These are phyloP conservation scores for Scaptodrosophila latifasciaeformis DNA, from an alignment of 2,888 invertebrate species.

Conservation along the genomic window DNA sequence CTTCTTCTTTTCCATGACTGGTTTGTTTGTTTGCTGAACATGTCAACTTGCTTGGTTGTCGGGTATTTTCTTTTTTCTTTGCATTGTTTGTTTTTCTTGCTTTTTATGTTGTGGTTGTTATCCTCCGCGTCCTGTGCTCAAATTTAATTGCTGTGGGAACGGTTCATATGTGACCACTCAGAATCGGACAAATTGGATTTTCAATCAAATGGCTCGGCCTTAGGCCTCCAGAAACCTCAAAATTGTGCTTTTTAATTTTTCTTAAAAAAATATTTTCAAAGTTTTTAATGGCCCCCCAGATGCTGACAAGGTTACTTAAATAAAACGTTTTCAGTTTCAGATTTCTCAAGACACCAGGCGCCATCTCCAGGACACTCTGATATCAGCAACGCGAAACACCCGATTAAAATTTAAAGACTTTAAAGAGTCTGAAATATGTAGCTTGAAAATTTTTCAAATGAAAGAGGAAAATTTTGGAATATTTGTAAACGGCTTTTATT, in stretches of 20 bases:
- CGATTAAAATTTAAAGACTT: too few species aligned
- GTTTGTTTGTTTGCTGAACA: slow-evolving; percentile 59
- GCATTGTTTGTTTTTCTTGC: background rate
- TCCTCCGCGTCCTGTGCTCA: slow-evolving; percentile 45
- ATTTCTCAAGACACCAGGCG: too few species aligned
- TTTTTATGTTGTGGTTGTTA: slow-evolving; percentile 25
- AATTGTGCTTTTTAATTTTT: slow-evolving; percentile 42
- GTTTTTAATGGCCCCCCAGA: slow-evolving; percentile 57
- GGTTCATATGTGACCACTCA: slow-evolving; percentile 71
- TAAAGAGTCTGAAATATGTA: too few species aligned
- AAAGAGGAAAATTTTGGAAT: too few species aligned
- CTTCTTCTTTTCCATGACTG: slow-evolving; percentile 20
- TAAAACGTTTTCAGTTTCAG: slow-evolving; percentile 24
- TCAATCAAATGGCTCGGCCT: slow-evolving; percentile 59
- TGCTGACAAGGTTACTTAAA: background rate
- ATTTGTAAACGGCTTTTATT: too few species aligned
- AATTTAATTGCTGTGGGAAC: slow-evolving; percentile 75
- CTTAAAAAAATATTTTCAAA: slow-evolving; percentile 59
- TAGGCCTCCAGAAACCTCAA: background rate
- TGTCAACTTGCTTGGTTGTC: slow-evolving; percentile 46
- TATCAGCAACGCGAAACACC: too few species aligned
- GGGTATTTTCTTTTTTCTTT: slow-evolving; percentile 6
- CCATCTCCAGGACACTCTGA: too few species aligned
- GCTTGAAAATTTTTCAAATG: too few species aligned
- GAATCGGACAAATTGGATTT: slow-evolving; percentile 59